Percentiles rank a stretch among this genome's conserved stretches.
Evolutionary conservation across 2,797 vertebrate species (phyloP).

Genomic region (Serranus cabrilla): DNA sequence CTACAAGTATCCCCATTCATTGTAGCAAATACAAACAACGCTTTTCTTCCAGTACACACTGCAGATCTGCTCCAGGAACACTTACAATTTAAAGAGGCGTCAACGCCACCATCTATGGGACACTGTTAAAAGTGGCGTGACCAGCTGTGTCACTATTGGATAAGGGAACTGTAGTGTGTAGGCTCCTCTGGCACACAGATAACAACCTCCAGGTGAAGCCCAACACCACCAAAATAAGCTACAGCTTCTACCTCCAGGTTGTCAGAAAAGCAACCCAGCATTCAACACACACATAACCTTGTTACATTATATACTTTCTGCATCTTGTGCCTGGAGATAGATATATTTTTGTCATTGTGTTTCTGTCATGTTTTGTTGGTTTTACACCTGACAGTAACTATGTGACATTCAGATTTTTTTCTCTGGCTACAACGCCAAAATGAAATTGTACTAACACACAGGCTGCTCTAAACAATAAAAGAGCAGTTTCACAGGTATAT

Average conservation of each 20-base stretch:
- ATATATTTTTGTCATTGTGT: not conserved
- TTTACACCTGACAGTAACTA: not conserved
- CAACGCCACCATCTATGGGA: too few relatives aligned
- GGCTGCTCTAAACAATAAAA: not conserved
- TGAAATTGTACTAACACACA: too few relatives aligned
- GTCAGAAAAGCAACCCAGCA: not conserved
- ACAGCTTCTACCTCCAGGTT: not conserved
- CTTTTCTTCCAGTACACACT: not conserved
- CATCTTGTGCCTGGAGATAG: not conserved
- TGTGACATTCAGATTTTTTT: not conserved
- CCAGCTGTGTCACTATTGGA: not conserved
- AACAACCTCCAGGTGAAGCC: not conserved
- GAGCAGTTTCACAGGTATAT: not conserved
- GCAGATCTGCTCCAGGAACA: not conserved
- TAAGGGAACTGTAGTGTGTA: not conserved
- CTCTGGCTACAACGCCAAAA: not conserved
- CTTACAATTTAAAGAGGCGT: not conserved
- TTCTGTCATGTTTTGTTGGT: not conserved
- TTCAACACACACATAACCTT: not conserved
- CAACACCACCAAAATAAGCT: not conserved
- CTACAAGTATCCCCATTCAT: not conserved
- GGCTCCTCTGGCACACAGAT: too few relatives aligned
- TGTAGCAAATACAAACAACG: not conserved
- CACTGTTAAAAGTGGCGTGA: not conserved
- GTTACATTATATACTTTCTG: fast-evolving